These are phyloP conservation scores for Aurelia aurita DNA, from an alignment of 30 jellyfish, hydroid and myxozoan genomes.

Conservation along the genomic window DNA sequence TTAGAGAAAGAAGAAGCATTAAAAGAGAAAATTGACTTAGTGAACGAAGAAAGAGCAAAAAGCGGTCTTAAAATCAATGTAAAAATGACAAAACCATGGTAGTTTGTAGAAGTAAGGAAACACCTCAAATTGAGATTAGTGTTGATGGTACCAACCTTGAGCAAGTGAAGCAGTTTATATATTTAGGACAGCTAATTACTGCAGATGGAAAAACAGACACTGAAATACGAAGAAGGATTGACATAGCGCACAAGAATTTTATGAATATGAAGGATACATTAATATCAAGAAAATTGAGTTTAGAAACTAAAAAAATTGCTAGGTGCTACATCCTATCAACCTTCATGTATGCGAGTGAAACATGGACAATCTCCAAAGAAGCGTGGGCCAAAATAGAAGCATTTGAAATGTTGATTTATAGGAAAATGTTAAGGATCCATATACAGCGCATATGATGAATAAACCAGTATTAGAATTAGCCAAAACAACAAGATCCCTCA, in stretches of 20 bases:
- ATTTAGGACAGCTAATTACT: background rate
- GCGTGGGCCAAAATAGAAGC: too few species aligned
- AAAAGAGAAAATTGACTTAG: too few species aligned
- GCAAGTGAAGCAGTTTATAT: too few species aligned
- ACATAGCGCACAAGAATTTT: background rate
- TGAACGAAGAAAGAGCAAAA: too few species aligned
- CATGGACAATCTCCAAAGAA: background rate
- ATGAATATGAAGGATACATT: too few species aligned
- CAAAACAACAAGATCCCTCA: slow-evolving; percentile 1
- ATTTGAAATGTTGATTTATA: background rate
- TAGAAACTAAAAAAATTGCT: background rate
- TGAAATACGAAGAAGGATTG: background rate
- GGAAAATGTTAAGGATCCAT: background rate
- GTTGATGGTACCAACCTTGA: too few species aligned
- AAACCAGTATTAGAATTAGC: background rate
- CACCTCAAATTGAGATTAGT: too few species aligned
- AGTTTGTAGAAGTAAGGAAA: background rate
- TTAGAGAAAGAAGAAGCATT: too few species aligned
- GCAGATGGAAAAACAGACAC: background rate
- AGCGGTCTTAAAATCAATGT: background rate
- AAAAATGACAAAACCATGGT: background rate
- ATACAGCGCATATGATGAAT: background rate
- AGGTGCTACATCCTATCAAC: background rate
- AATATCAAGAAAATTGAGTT: background rate
- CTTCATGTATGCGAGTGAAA: background rate